Conservation (phyloP, 2,113 vertebrate genomes). For the Gymnogyps californianus region DNA sequence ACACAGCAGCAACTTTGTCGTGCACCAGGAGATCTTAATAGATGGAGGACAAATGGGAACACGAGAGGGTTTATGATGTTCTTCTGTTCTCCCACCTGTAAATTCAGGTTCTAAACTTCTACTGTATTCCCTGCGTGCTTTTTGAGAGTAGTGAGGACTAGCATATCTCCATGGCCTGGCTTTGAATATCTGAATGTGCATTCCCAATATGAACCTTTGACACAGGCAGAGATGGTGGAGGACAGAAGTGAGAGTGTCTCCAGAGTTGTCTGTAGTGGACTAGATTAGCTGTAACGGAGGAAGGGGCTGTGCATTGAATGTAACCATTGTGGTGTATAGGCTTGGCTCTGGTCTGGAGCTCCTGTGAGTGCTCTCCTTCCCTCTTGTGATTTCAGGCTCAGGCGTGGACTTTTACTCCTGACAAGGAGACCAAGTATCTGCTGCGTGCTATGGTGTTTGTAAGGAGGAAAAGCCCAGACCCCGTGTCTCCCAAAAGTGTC, state of each 20-base stretch:
- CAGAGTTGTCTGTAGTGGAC: background rate
- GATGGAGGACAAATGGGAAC: background rate
- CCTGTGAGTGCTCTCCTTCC: background rate
- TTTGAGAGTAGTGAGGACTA: background rate
- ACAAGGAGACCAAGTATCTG: slow-evolving; percentile 75
- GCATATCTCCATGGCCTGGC: background rate
- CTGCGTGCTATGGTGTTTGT: slow-evolving; percentile 75
- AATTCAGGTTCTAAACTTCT: background rate
- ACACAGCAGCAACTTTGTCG: background rate
- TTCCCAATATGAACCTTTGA: background rate
- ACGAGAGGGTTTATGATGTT: background rate
- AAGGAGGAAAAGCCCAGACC: slow-evolving; percentile 57
- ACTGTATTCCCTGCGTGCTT: background rate
- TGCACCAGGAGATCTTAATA: background rate
- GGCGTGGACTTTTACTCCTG: slow-evolving; percentile 86
- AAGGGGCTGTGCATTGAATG: background rate
- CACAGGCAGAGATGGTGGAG: background rate
- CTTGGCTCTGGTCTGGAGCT: background rate
- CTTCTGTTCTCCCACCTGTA: background rate
- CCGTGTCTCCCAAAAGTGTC: background rate
- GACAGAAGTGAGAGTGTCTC: background rate
- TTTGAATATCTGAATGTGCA: background rate
- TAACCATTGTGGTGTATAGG: background rate
- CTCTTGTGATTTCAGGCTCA: slow-evolving; percentile 74
- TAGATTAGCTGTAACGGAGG: background rate